Evolutionary conservation across 2,113 vertebrate species (phyloP), one percentile per base, ranked within the genome.

Genomic region (Callocephalon fimbriatum): DNA sequence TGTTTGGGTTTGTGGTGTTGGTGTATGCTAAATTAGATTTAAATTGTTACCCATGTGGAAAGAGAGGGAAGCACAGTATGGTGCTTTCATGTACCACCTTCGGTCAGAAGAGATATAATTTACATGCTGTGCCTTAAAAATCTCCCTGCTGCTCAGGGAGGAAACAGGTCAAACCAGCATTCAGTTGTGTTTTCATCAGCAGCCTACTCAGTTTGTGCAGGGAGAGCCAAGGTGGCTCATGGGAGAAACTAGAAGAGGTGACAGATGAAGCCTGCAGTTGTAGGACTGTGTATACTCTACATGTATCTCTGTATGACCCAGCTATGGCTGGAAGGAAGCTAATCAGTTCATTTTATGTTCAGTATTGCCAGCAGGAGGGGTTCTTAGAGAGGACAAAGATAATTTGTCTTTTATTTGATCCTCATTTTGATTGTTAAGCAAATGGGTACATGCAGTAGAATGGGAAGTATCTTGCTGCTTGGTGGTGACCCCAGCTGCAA

Each of bases 1-100:
- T 67, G 38, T 81, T 90, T 88, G 70, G 15, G 67, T 86, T 96
- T 84, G 62, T 65, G 78, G 85, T 88, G 67, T 67, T 96, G 74
- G 25, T 93, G 75, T 96, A 53, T 89, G 80, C 93, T 94, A 73
- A 97, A 98, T 97, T 98, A 89, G 91, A 97, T 98, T 97, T 97
- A 97, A 93, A 98, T 98, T 96, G 94, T 96, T 97, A 84, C 63
- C 90, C 70, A 56, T 58, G 40, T 94, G 79, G 85, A 88, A 88
- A 47, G 72, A 68, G 79, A 56, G 44, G 40, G n/a, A 74, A 42
- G 73, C 72, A 32, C 15, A 5, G 31, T 68, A 37, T 47, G 91
- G 71, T 72, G 86, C 56, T 56, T 94, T 95, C 37, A 29, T 88
- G 83, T 92, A 62, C 44, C 0, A 9, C 68, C 73, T 91, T 97